These are phyloP conservation scores for Acleris emargana DNA, from an alignment of 2,888 invertebrate genomes.

Conservation along the genomic window DNA sequence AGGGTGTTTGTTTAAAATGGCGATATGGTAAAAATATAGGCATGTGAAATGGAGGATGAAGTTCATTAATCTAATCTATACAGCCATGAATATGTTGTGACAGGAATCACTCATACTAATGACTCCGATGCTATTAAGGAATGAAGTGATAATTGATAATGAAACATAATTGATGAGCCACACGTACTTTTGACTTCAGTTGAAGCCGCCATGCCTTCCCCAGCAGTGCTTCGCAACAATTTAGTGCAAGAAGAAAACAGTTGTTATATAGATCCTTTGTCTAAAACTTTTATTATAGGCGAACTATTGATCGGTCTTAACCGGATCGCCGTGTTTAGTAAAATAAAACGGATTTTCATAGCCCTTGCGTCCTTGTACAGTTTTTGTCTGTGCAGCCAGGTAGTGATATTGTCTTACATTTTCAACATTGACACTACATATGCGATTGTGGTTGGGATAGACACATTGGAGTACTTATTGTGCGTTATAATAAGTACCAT, in stretches of 20 bases:
- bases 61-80: constrained; percentile 48
- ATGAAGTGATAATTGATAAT: constrained; percentile 14
- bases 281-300: constrained; percentile 51
- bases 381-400: constrained; percentile 31
- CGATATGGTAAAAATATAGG: not conserved
- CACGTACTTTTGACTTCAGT: constrained; percentile 8
- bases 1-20: constrained; percentile 10
- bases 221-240: constrained; percentile 54
- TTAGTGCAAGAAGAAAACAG: constrained; percentile 48
- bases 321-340: constrained; percentile 49
- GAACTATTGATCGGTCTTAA: constrained; percentile 51
- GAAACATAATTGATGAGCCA: constrained; percentile 27
- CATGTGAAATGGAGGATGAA: constrained; percentile 21
- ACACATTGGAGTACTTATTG: constrained; percentile 42
- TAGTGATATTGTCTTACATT: constrained; percentile 27
- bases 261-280: constrained; percentile 50
- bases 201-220: constrained; percentile 45
- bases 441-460: constrained; percentile 9
- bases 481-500: constrained; percentile 46
- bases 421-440: not conserved
- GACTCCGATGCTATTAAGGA: constrained; percentile 29
- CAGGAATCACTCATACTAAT: constrained; percentile 34
- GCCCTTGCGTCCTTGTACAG: constrained; percentile 44
- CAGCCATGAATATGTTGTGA: constrained; percentile 31
- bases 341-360: constrained; percentile 40